Base-by-base conservation (phyloP, 1,140 invertebrate genomes). In the Oryctes rhinoceros region DNA sequence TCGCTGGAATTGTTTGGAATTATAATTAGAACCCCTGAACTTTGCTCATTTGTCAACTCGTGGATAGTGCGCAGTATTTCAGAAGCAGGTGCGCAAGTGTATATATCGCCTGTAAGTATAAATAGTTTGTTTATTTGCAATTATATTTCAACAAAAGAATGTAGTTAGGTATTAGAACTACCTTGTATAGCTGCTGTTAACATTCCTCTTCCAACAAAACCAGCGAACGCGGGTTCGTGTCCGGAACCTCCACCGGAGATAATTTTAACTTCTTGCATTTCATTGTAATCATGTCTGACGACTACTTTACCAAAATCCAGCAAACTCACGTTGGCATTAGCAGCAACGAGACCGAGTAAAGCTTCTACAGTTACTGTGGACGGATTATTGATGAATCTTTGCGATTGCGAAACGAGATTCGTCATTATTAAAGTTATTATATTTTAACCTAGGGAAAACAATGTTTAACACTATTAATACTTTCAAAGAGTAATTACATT, bases 191-290 rank as follows among this genome's bases (percentile, higher is more conserved):
- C 91, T 53, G 90, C 93, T 79, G 91, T 92, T 75, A 95, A 84
- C 90, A 94, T 91, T 35, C 94, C 94, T 83, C 86, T 83, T 0
- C 94, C 94, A 67, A 95, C 91, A 86, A 90, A 94, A 48, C 93
- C 90, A 81, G 89, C 89, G 81, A 88, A 87, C 82, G 89, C 88
- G 35, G 93, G 93, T 87, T 94, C 93, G 86, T 94, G 92, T 13
- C 93, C 93, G 15, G 89, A 90, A 49, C 91, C 90, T 37, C 94
- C 93, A 20, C 94, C 94, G 81, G 90, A 90, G 39, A 95, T 85
- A 37, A 95, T 82, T 77, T 89, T 88, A 10, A 94, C 93, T 84
- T 90, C 88, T 15, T 88, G 87, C 9, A 85, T 79, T 24, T 83
- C 76, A 62, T 81, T 80, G 76, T 87, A 86, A 81, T 86, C 83